These are phyloP conservation scores for Cranoglanis bouderius DNA, from an alignment of 2,113 vertebrate genomes.

Conservation along the genomic window DNA sequence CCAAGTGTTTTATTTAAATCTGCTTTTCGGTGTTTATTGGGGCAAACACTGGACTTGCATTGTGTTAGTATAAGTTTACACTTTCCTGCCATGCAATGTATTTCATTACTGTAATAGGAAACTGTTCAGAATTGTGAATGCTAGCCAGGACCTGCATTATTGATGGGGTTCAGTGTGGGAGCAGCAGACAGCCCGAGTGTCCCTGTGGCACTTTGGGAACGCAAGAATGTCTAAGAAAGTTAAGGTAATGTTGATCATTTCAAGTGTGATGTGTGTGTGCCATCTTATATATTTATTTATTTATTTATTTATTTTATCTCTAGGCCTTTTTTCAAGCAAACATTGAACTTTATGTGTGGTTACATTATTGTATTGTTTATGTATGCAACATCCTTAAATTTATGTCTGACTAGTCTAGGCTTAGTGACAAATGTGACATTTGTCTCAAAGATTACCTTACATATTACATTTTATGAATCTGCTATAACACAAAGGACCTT, in stretches of 20 bases:
- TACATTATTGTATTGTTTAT: not conserved
- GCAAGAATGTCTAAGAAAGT: constrained; percentile 51
- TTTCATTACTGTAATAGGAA: constrained; percentile 47
- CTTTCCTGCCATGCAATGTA: constrained; percentile 17
- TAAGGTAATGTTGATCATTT: constrained; percentile 44
- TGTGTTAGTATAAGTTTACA: constrained; percentile 1
- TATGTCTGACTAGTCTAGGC: not conserved
- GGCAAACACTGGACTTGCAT: not conserved
- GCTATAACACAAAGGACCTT: not conserved
- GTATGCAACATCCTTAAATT: not conserved
- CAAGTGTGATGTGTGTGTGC: not conserved
- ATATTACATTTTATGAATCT: not conserved
- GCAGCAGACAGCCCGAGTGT: constrained; percentile 3
- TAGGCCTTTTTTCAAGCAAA: not conserved
- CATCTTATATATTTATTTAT: not conserved
- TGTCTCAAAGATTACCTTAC: too few species aligned
- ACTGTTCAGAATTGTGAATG: constrained; percentile 35
- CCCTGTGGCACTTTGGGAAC: not conserved
- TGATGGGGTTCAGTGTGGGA: constrained; percentile 22
- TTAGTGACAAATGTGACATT: not conserved
- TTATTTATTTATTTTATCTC: not conserved
- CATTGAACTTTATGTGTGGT: not conserved
- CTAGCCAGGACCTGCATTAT: constrained; percentile 46
- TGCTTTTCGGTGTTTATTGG: not conserved
- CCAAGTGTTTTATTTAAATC: not conserved